Evolutionary conservation across 2,797 vertebrate species (phyloP), one percentile per base, ranked within the genome.

Genomic region (Salmo trutta): DNA sequence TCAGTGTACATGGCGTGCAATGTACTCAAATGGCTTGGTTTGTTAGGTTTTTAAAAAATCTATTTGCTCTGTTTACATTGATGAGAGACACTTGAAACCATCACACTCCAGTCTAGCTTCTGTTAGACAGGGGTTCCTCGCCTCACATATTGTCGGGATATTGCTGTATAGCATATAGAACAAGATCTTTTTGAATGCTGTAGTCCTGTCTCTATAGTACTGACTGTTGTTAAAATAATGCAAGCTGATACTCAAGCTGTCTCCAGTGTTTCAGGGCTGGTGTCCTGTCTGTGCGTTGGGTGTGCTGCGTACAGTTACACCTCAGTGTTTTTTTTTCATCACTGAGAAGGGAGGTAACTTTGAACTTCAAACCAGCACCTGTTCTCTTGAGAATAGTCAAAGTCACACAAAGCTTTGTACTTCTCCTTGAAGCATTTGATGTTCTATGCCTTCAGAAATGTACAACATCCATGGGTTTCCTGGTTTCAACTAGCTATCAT

Each of bases 371-470:
- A 83, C 88, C 84, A 77, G 87, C 76, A 64, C 73, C 0, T 3
- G 3, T 53, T 81, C 87, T 86, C 82, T 69, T 14, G 77, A 85
- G 87, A 78, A 73, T 74, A 85, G 82, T 89, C 90, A 92, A 91
- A 91, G 82, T 83, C 82, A 73, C 75, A 79, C 47, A 66, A 79
- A 81, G 82, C 88, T 90, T 89, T 92, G 91, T 92, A 86, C 84
- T 83, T 88, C 74, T 82, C 82, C 83, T 82, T 71, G 74, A 89
- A 87, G 82, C 83, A 87, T 93, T 90, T 94, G 92, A 94, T 95
- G 91, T 94, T 77, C 81, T 89, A 92, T 92, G 92, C 92, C 86
- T 86, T 93, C 83, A 89, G 91, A 92, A 91, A 65, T 47, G 67
- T 83, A 27, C 79, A 77, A 75, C 80, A 79, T 14, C 54, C 54